Evolutionary conservation across 2,113 vertebrate genomes (phyloP).

Genomic region (Numida meleagris): DNA sequence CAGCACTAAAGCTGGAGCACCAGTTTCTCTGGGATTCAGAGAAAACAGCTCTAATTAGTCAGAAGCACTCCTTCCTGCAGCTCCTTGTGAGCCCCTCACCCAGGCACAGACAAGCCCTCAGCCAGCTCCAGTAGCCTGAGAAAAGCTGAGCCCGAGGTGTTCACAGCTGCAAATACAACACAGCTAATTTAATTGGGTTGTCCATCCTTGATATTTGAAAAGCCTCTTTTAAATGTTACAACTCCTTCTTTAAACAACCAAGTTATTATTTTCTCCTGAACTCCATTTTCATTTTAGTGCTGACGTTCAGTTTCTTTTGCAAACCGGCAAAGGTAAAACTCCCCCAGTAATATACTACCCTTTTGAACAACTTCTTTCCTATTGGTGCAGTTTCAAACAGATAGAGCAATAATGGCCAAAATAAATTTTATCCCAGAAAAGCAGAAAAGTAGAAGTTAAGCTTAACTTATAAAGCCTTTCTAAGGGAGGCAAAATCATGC

Average conservation of each 20-base stretch:
- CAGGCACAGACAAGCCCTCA: background rate
- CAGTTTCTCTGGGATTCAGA: background rate
- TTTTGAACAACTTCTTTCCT: conserved; percentile 54
- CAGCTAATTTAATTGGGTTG: conserved; percentile 64
- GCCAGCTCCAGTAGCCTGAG: background rate
- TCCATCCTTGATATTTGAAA: conserved; percentile 46
- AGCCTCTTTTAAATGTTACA: conserved; percentile 37
- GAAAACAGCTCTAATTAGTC: background rate
- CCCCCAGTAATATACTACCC: conserved; percentile 20
- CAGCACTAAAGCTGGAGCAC: background rate
- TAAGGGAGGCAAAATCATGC: conserved; percentile 68
- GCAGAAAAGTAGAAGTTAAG: conserved; percentile 64
- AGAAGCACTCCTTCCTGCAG: background rate
- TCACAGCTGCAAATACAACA: background rate
- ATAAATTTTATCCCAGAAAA: conserved; percentile 65
- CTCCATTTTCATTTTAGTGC: conserved; percentile 59
- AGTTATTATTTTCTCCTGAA: conserved; percentile 56
- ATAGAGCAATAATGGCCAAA: conserved; percentile 57
- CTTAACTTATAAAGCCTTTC: conserved; percentile 74
- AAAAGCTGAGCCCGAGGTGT: conserved; percentile 5
- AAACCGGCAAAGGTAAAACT: conserved; percentile 51
- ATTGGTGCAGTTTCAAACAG: conserved; percentile 54
- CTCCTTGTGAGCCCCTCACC: background rate
- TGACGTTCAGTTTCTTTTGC: conserved; percentile 49
- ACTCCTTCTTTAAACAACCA: conserved; percentile 18